phyloP scores from a whole-genome alignment of 2,888 invertebrate species.

The Mesodorylaimus sp. region DNA sequence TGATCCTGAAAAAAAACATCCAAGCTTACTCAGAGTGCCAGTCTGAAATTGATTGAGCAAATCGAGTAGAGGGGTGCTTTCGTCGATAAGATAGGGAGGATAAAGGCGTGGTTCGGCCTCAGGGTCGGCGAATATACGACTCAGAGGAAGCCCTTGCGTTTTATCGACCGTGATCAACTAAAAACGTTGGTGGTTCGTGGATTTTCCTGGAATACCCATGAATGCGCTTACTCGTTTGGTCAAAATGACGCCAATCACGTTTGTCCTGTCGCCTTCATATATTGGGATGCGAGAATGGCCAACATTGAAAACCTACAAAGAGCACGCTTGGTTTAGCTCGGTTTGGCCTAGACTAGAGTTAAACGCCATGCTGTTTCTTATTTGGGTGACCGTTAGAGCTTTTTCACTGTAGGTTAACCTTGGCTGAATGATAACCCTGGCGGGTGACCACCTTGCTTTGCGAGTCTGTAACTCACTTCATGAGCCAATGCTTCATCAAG shows the following conservation, averaged over 20 bases:
- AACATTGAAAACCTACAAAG: not conserved
- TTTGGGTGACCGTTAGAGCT: too few relatives aligned
- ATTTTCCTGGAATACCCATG: too few relatives aligned
- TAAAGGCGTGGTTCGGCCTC: slow-evolving; percentile 16
- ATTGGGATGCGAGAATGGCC: slow-evolving; percentile 3
- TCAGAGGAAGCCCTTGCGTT: slow-evolving; percentile 22
- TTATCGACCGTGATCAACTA: slow-evolving; percentile 25
- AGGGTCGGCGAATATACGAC: slow-evolving; percentile 16
- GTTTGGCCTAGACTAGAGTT: too few relatives aligned
- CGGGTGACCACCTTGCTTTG: too few relatives aligned
- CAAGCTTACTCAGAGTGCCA: slow-evolving; percentile 15
- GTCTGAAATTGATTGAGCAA: slow-evolving; percentile 32
- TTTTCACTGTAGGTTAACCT: too few relatives aligned
- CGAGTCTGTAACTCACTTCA: too few relatives aligned
- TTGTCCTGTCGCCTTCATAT: not conserved
- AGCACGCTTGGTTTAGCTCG: too few relatives aligned
- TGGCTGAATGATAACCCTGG: too few relatives aligned
- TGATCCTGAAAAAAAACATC: too few relatives aligned
- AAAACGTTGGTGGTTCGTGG: too few relatives aligned
- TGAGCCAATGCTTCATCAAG: not conserved
- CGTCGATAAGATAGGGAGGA: slow-evolving; percentile 18
- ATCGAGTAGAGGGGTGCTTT: slow-evolving; percentile 28
- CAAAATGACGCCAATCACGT: not conserved
- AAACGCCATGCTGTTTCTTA: too few relatives aligned
- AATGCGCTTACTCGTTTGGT: slow-evolving; percentile 2